Evolutionary conservation across 2,797 vertebrate species (phyloP), one percentile per base, ranked within the genome.

Genomic region (Helarctos malayanus): DNA sequence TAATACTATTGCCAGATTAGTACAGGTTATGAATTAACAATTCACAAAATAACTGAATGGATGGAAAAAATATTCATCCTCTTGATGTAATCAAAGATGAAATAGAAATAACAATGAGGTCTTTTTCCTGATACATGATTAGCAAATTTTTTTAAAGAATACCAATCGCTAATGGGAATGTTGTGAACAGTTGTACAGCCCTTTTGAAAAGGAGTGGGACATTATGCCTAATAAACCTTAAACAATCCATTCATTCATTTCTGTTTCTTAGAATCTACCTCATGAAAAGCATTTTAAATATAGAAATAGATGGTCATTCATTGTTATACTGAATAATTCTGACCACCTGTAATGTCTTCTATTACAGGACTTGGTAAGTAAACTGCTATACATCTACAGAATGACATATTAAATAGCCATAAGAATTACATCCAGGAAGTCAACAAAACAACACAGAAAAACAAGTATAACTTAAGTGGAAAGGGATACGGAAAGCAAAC

Each of bases 261-360:
- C 23, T 27, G 13, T 90, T 87, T 90, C 82, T 65, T 85, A 69
- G 71, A 83, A 7, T 41, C 56, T 92, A 0, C 73, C 35, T 71
- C 38, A 38, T 65, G 71, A 35, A 87, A 89, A 84, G 5, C 52
- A 71, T 86, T 93, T 87, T 90, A 68, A 65, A 84, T 79, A 7
- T 88, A 91, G 61, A 93, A 95, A 59, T 93, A 93, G 13, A 27
- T 38, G 10, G 29, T 83, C 45, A 88, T 78, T 25, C 5, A 29
- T 86, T 83, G 61, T 87, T 92, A 35, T 61, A 56, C 35, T 65
- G 32, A 96, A 79, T 35, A 83, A 93, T 87, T 82, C 35, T 47
- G 23, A 91, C 69, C 5, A 82, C 47, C 35, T 56, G 2, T 79
- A 38, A 45, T 73, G 29, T 89, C 35, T 89, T 83, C 9, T 4